Conservation (phyloP, 1,140 invertebrate species). For the Drosophila lini region DNA sequence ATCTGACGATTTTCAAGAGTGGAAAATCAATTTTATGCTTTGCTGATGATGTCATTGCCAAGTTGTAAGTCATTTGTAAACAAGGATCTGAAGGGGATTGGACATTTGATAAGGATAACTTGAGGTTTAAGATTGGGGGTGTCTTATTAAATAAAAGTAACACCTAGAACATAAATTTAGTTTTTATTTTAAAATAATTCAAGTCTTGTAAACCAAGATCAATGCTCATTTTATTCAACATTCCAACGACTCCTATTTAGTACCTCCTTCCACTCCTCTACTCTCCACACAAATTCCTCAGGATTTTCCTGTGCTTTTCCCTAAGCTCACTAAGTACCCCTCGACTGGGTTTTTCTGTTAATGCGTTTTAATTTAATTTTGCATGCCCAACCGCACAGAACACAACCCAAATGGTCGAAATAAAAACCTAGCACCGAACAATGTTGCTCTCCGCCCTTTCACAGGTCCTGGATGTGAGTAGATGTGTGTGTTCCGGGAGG, state of each 20-base stretch:
- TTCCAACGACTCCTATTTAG: neutral
- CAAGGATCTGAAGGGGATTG: neutral
- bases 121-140: neutral
- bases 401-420: slow-evolving; percentile 58
- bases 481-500: slow-evolving; percentile 9
- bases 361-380: slow-evolving; percentile 82
- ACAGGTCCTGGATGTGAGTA: neutral
- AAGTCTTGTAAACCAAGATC: neutral
- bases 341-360: slow-evolving; percentile 48
- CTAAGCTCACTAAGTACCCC: slow-evolving; percentile 22
- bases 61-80: slow-evolving; percentile 38
- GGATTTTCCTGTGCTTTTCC: slow-evolving; percentile 13
- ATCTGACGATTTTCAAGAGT: slow-evolving; percentile 14
- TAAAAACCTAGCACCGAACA: slow-evolving; percentile 68
- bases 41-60: slow-evolving; percentile 63
- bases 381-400: slow-evolving; percentile 66
- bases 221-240: neutral
- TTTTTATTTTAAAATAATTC: neutral
- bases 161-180: too few relatives aligned
- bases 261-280: neutral
- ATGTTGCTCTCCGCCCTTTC: slow-evolving; percentile 45
- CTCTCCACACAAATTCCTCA: neutral
- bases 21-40: slow-evolving; percentile 71
- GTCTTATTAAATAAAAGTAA: neutral
- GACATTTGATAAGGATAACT: neutral